Evolutionary conservation across 2,888 invertebrate species (phyloP).

Genomic region (Diogma glabrata): DNA sequence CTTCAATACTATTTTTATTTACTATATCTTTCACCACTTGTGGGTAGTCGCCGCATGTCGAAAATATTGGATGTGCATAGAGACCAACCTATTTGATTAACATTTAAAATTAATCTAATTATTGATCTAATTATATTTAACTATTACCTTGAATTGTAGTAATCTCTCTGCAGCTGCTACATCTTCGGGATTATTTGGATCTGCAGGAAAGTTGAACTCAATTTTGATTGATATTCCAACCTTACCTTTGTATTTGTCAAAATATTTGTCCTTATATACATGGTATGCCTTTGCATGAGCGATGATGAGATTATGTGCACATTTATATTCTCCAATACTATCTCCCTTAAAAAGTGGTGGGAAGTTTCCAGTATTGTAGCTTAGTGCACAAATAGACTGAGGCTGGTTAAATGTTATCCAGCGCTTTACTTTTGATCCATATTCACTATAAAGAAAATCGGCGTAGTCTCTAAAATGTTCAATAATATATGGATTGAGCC

Average conservation of each 20-base stretch:
- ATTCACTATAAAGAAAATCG: constrained; percentile 33
- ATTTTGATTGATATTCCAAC: constrained; percentile 26
- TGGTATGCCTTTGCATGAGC: constrained; percentile 42
- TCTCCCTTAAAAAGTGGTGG: constrained; percentile 29
- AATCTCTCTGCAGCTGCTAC: constrained; percentile 10
- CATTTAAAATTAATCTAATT: too few relatives aligned
- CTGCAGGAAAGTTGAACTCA: constrained; percentile 22
- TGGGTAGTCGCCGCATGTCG: constrained; percentile 28
- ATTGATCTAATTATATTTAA: too few relatives aligned
- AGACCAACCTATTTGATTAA: too few relatives aligned
- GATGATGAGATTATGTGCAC: constrained; percentile 38
- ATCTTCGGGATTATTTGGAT: constrained; percentile 18
- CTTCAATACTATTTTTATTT: constrained; percentile 25
- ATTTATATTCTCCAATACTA: constrained; percentile 40
- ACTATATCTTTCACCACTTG: constrained; percentile 26
- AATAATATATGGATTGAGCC: constrained; percentile 34
- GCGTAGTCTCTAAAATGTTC: constrained; percentile 43
- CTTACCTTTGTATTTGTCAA: constrained; percentile 22
- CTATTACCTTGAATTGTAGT: too few relatives aligned
- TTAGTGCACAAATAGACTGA: constrained; percentile 32
- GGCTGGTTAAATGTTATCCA: constrained; percentile 52
- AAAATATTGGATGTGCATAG: constrained; percentile 29
- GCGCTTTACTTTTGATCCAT: constrained; percentile 41
- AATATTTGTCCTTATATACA: constrained; percentile 29
- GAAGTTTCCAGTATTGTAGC: constrained; percentile 36